Conservation (phyloP, 2,888 invertebrate genomes). For the Tanypteryx hageni region DNA sequence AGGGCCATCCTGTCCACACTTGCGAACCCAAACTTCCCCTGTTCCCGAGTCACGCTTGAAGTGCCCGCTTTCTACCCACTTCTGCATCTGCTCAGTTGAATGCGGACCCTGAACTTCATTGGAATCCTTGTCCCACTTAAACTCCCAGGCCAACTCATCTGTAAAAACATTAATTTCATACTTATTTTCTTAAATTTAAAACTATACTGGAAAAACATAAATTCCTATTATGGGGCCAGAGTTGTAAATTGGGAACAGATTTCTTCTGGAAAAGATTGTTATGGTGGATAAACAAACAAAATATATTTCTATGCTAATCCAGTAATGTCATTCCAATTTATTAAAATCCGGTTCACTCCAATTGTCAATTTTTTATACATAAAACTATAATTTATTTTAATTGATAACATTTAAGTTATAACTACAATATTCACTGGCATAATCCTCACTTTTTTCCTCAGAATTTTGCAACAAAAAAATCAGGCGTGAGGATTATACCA, state of each 20-base stretch:
- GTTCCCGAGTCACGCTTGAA: constrained; percentile 82
- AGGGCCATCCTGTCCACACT: constrained; percentile 82
- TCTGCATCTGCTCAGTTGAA: constrained; percentile 91
- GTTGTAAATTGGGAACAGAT: background rate
- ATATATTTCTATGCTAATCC: background rate
- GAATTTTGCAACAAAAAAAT: too few species aligned
- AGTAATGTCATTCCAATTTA: background rate
- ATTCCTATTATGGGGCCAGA: background rate
- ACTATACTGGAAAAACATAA: background rate
- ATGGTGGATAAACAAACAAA: background rate
- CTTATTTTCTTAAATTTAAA: background rate
- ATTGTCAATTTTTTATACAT: background rate
- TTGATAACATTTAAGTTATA: background rate
- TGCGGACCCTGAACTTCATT: constrained; percentile 90
- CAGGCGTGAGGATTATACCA: too few species aligned
- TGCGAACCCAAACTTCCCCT: constrained; percentile 88
- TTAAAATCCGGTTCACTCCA: background rate
- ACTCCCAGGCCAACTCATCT: constrained; percentile 87
- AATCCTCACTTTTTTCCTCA: too few species aligned
- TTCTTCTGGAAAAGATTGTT: background rate
- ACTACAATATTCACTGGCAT: too few species aligned
- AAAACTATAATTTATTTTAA: background rate
- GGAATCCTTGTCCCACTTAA: constrained; percentile 89
- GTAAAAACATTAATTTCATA: constrained; percentile 39
- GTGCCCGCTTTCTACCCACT: constrained; percentile 90